Evolutionary conservation across 1,140 invertebrate genomes (phyloP), one percentile per base, ranked within the genome.

Genomic region (Zaprionus capensis): DNA sequence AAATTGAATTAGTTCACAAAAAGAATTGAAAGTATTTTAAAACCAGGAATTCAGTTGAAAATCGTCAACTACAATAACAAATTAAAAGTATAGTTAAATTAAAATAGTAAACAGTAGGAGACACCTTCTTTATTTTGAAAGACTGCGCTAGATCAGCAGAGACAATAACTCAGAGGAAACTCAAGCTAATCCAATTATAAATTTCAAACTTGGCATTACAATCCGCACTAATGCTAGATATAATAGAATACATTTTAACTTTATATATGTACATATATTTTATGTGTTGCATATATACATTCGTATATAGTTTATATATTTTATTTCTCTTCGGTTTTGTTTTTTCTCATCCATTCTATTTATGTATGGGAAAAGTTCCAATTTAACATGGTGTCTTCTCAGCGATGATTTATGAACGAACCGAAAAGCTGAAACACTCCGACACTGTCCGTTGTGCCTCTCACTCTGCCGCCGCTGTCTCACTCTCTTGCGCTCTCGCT

Each of bases 301-400:
- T 49, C 12, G 31, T 46, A 4, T 46, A 44, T 56, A 44, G 17
- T 26, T n/a, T 26, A 56, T 56, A 56, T 36, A 44, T 67, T 58
- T 58, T 46, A 58, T 46, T 67, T 67, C 36, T 44, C 41, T 17
- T 46, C 2, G 41, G 7, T 44, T 34, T 49, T 31, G 4, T 71
- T 70, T 75, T 63, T 66, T 58, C 46, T 55, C 69, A 67, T 69
- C 66, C 75, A 70, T 84, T 84, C 81, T 82, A 80, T 84, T 84
- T 79, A 78, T 84, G 81, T 81, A 90, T 90, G 85, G 81, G 85
- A 88, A 88, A 90, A 90, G 85, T 90, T 90, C 85, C 81, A 90
- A 90, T 90, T 90, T 90, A 90, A 90, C 85, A 84, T 78, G 85
- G 85, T 84, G 85, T 90, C 85, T 79, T 90, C 85, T 88, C 85